A percentile compares a stretch with the other conserved stretches of the same genome.
Evolutionary conservation across 2,797 vertebrate species (phyloP).

Genomic region (Paratrypauchen microcephalus): DNA sequence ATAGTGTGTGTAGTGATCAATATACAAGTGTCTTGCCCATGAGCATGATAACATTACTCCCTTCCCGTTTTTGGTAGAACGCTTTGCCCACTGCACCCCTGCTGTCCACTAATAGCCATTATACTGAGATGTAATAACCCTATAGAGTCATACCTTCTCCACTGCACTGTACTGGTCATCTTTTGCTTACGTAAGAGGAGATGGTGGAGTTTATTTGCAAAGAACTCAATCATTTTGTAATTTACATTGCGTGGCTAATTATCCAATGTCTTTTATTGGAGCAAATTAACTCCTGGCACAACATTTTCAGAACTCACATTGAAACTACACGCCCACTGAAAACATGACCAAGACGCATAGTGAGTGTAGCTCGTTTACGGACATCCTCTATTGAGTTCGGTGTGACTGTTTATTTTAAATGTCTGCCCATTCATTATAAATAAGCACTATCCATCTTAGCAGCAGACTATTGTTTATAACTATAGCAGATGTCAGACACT

Average conservation of each 20-base stretch:
- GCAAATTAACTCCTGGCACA: neutral
- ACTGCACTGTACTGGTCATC: neutral
- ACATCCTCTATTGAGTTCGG: neutral
- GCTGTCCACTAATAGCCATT: neutral
- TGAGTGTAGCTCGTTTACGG: neutral
- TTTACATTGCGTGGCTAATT: neutral
- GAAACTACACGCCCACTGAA: neutral
- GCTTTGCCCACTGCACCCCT: neutral
- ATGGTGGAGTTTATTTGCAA: neutral
- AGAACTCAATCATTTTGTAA: neutral
- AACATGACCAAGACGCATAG: neutral
- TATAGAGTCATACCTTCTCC: neutral
- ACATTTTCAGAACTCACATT: neutral
- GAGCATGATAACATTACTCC: neutral
- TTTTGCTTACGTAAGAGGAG: neutral
- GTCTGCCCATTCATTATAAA: neutral
- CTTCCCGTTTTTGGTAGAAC: neutral
- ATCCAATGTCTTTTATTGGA: neutral
- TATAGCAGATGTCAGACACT: neutral
- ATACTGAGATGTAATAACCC: neutral
- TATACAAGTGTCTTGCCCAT: neutral
- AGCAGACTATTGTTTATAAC: neutral
- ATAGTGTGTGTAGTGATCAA: neutral
- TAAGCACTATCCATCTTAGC: neutral
- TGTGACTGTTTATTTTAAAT: constrained; percentile 1